phyloP scores from a whole-genome alignment of 2,113 vertebrate species.

The Brienomyrus brachyistius region DNA sequence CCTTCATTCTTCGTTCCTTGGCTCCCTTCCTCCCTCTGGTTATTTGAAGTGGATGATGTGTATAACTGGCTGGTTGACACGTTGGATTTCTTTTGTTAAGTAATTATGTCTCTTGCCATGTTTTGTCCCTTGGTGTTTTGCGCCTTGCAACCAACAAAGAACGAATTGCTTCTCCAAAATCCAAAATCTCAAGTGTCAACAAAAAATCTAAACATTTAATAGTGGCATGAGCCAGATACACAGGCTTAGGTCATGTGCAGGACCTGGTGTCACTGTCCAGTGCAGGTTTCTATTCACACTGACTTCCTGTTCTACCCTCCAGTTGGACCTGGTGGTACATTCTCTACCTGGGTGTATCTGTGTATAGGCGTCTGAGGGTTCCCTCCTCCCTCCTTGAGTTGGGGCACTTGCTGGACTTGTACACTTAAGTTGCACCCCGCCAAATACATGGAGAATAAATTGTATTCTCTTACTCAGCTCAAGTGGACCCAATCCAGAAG shows the following conservation, averaged over 20 bases:
- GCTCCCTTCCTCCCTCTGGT: background rate
- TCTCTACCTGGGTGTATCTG: background rate
- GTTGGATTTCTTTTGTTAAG: background rate
- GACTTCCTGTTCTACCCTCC: background rate
- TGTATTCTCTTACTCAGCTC: conserved; percentile 44
- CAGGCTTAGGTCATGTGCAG: background rate
- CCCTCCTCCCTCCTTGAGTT: conserved; percentile 9
- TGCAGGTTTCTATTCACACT: background rate
- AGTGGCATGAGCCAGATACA: background rate
- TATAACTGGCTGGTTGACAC: background rate
- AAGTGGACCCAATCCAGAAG: conserved; percentile 85
- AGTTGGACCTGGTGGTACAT: background rate
- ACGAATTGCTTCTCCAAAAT: background rate
- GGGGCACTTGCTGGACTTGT: background rate
- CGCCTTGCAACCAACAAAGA: background rate
- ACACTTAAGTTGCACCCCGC: background rate
- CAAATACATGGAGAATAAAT: background rate
- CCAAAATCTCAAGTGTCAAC: background rate
- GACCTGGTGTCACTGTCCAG: background rate
- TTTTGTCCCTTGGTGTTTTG: background rate
- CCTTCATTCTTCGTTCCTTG: background rate
- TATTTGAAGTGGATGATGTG: background rate
- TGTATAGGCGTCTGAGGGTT: background rate
- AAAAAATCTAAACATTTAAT: background rate
- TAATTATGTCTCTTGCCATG: background rate